Percentiles rank a stretch among this genome's conserved stretches.
These are phyloP conservation scores for Chrysocyon brachyurus DNA, from an alignment of 2,797 vertebrate species.

Conservation along the genomic window DNA sequence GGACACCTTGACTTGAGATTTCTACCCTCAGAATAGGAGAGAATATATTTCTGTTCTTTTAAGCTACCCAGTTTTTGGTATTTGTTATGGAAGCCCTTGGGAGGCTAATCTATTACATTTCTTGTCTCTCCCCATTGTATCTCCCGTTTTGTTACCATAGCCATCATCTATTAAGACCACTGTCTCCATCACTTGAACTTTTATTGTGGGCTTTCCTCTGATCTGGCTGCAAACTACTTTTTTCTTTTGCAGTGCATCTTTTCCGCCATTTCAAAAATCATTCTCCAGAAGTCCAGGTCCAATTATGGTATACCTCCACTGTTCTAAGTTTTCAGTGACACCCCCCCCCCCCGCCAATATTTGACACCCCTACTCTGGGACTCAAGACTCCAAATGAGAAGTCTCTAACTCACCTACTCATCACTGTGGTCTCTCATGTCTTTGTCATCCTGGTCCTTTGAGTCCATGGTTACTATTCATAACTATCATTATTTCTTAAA, in stretches of 20 bases:
- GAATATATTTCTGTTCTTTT: slow-evolving; percentile 31
- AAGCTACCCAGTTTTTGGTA: not conserved
- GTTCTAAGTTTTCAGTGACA: not conserved
- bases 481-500: not conserved
- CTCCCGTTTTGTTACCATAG: not conserved
- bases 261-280: not conserved
- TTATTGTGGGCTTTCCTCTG: not conserved
- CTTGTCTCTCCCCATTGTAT: not conserved
- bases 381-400: too few relatives aligned
- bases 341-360: not conserved
- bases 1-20: not conserved
- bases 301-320: not conserved
- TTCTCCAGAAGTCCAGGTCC: not conserved
- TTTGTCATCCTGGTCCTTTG: not conserved
- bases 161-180: not conserved
- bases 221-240: not conserved
- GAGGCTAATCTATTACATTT: not conserved
- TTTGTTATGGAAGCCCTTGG: not conserved
- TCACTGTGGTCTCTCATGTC: not conserved
- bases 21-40: not conserved
- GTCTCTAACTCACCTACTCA: not conserved
- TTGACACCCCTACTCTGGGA: not conserved
- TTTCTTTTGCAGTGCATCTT: not conserved
- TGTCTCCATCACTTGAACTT: not conserved
- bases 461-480: not conserved